Evolutionary conservation across 2,797 vertebrate genomes (phyloP).

Genomic region (Sciurus carolinensis): DNA sequence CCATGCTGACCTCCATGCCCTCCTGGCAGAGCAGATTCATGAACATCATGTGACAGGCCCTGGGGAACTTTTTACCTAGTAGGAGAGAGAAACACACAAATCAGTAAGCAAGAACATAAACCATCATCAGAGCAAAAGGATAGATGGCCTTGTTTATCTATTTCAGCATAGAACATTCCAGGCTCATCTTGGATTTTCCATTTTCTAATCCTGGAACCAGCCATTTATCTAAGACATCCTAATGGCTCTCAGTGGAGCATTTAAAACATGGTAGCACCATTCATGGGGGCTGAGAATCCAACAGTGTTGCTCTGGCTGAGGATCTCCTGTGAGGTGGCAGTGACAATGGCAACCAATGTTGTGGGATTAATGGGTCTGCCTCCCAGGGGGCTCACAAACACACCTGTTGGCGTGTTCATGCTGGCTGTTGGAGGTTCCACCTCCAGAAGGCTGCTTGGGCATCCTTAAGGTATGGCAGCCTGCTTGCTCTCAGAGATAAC

Average conservation of each 20-base stretch:
- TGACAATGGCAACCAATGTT: not conserved
- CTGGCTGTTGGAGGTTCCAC: not conserved
- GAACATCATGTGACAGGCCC: rapidly evolving
- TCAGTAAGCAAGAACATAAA: not conserved
- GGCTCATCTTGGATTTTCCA: too few relatives aligned
- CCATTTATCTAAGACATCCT: too few relatives aligned
- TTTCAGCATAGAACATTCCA: too few relatives aligned
- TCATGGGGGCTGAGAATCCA: too few relatives aligned
- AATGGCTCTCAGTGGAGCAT: too few relatives aligned
- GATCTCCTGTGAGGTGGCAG: rapidly evolving
- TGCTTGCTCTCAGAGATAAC: not conserved
- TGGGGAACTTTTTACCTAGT: not conserved
- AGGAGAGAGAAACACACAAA: rapidly evolving
- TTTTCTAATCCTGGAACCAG: not conserved
- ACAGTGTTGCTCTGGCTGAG: not conserved
- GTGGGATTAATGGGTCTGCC: rapidly evolving
- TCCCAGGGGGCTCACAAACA: not conserved
- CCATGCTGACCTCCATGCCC: rapidly evolving
- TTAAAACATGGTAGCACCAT: too few relatives aligned
- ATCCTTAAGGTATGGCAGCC: too few relatives aligned
- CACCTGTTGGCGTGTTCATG: not conserved
- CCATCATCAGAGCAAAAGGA: not conserved
- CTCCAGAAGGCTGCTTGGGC: too few relatives aligned
- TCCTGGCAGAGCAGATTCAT: rapidly evolving
- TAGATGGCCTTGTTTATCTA: rapidly evolving